A percentile compares a stretch with the other conserved stretches of the same genome.
Evolutionary conservation across 2,113 vertebrate species (phyloP).

Genomic region (Hystrix cristata): DNA sequence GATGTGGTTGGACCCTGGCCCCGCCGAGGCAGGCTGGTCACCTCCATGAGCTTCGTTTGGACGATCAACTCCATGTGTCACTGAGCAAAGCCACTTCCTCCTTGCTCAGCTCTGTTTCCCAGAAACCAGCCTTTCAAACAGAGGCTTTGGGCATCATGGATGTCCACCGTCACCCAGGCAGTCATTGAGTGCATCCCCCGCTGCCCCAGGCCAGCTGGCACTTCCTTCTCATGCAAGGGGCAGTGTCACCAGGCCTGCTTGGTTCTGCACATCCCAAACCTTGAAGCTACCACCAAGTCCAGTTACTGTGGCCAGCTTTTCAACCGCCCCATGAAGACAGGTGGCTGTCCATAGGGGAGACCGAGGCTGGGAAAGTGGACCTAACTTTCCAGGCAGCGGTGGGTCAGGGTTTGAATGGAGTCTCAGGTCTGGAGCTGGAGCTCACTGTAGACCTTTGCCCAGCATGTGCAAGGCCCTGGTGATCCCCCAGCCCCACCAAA

Average conservation of each 20-base stretch:
- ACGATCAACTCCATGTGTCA: neutral
- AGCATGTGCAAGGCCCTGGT: neutral
- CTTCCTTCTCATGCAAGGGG: neutral
- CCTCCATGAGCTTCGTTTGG: neutral
- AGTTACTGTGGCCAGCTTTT: neutral
- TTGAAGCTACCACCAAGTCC: neutral
- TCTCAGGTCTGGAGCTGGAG: too few relatives aligned
- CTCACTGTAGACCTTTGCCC: neutral
- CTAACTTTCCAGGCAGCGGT: neutral
- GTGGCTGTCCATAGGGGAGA: neutral
- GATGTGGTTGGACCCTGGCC: neutral
- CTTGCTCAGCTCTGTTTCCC: neutral
- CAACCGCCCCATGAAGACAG: too few relatives aligned
- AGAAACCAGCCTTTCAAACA: slow-evolving; percentile 35
- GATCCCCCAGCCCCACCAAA: neutral
- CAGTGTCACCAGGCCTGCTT: neutral
- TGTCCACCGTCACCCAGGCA: neutral
- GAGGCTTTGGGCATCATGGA: neutral
- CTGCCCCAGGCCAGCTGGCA: rapidly evolving
- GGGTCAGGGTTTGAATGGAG: neutral
- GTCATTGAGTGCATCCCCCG: neutral
- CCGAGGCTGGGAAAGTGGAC: neutral
- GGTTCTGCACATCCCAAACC: neutral
- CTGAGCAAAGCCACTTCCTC: neutral
- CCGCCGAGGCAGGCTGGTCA: neutral